These are phyloP conservation scores for Drosophila vallismaia DNA, from an alignment of 2,888 invertebrate species.

Conservation along the genomic window DNA sequence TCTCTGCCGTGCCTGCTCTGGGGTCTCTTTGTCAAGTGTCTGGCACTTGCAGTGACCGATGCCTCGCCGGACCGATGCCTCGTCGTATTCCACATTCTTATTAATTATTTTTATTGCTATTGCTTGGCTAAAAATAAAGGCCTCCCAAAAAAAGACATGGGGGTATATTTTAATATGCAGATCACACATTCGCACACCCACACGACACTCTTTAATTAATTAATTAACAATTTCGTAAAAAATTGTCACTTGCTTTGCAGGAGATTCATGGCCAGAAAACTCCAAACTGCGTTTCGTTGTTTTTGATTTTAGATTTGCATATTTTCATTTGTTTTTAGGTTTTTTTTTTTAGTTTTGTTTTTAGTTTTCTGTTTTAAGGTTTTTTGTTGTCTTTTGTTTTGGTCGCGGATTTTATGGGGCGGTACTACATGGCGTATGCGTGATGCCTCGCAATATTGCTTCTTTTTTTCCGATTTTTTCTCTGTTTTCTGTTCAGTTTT, in stretches of 20 bases:
- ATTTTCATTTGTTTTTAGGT: constrained; percentile 1
- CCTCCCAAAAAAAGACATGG: constrained; percentile 15
- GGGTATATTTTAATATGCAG: constrained; percentile 27
- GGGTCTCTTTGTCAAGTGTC: constrained; percentile 44
- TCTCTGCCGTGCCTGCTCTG: background rate
- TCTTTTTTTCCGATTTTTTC: constrained; percentile 11
- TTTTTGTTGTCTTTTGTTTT: constrained; percentile 27
- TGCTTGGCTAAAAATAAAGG: constrained; percentile 52
- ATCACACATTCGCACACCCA: constrained; percentile 9
- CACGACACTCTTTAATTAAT: constrained; percentile 10
- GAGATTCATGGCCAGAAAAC: constrained; percentile 60
- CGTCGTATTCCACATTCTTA: constrained; percentile 36
- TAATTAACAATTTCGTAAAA: constrained; percentile 11
- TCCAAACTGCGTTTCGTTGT: constrained; percentile 21
- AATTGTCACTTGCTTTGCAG: constrained; percentile 70
- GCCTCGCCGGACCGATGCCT: constrained; percentile 11
- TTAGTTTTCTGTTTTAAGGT: constrained; percentile 2
- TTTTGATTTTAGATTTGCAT: constrained; percentile 40
- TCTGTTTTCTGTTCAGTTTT: constrained; percentile 1
- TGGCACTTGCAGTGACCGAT: constrained; percentile 45
- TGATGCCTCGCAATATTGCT: constrained; percentile 30
- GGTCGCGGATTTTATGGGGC: constrained; percentile 23
- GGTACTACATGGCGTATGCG: constrained; percentile 68
- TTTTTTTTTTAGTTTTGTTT: constrained; percentile 24
- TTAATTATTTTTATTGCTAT: constrained; percentile 47